Evolutionary conservation across 2,113 vertebrate species (phyloP), one percentile per base, ranked within the genome.

Genomic region (Todiramphus chloris): DNA sequence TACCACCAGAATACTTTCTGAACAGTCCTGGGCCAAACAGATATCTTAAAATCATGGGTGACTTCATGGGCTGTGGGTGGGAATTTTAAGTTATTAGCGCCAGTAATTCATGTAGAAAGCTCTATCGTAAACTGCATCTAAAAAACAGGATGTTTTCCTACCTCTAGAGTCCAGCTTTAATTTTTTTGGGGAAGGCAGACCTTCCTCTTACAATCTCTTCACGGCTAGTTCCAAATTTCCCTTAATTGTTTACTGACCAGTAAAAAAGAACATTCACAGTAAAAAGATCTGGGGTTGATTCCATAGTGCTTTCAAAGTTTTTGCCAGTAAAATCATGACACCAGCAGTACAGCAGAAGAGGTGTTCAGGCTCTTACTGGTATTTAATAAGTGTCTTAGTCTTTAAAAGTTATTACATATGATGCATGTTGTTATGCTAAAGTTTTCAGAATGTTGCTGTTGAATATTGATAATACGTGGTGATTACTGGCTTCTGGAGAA

Each of bases 121-220:
- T 86, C 90, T 94, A 95, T 89, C 95, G 95, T 92, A 88, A 74
- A 30, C 46, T 53, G 66, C 73, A 95, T 96, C 83, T 92, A 48
- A 94, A 94, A 83, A 89, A 70, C 93, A 93, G 95, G 95, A 89
- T 96, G 93, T 96, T 93, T 90, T 92, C 63, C 48, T 92, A 70
- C 88, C 51, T 83, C 68, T 60, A n/a, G 10, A 81, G 44, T 67
- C 68, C 39, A 88, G 60, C 27, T 81, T 78, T 81, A 86, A 77
- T 70, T 85, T 96, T 79, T 95, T 20, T 0, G 1, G 37, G 39
- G 41, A 79, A 35, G 67, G 37, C n/a, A 92, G 83, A 93, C 88
- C 60, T 95, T 89, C 64, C 76, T 83, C 53, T 89, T 90, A 78
- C 4, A 92, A 82, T 84, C 27, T 81, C 48, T 83, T 90, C 43